Percentiles rank a stretch among this genome's conserved stretches.
These are phyloP conservation scores for Sturmia bella DNA, from an alignment of 2,888 invertebrate genomes.

Conservation along the genomic window DNA sequence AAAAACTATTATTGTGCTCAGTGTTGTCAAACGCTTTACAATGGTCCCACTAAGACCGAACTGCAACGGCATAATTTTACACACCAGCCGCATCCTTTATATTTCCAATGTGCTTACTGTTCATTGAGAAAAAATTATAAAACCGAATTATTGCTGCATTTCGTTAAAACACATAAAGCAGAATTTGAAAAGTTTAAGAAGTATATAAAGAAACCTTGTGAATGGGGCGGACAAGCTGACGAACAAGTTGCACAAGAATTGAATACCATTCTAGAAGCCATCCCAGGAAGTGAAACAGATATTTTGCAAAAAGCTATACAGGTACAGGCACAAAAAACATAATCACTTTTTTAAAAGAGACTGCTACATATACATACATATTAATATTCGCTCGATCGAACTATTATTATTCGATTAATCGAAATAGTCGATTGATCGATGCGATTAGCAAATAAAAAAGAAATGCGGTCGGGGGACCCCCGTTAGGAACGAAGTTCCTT, in stretches of 20 bases:
- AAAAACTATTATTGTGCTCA: conserved; percentile 76
- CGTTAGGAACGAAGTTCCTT: too few relatives aligned
- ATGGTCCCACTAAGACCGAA: conserved; percentile 75
- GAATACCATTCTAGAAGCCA: conserved; percentile 14
- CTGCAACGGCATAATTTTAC: conserved; percentile 77
- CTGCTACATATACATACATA: too few relatives aligned
- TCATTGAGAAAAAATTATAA: conserved; percentile 60
- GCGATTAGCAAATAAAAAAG: too few relatives aligned
- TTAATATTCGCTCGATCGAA: too few relatives aligned
- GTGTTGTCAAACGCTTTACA: conserved; percentile 76
- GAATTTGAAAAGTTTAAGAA: conserved; percentile 59
- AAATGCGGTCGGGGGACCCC: too few relatives aligned
- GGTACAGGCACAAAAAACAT: too few relatives aligned
- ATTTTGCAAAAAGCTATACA: conserved; percentile 74
- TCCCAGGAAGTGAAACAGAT: conserved; percentile 33
- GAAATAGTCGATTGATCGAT: too few relatives aligned
- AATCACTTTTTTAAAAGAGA: too few relatives aligned
- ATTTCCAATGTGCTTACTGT: conserved; percentile 69
- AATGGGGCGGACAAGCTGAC: conserved; percentile 65
- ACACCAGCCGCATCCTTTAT: conserved; percentile 76
- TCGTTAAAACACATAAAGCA: conserved; percentile 55
- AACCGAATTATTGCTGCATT: conserved; percentile 67
- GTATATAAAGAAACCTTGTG: conserved; percentile 60
- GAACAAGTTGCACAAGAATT: conserved; percentile 10
- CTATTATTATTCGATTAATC: too few relatives aligned